These are phyloP conservation scores for Trochalopteron elliotii DNA, from an alignment of 2,113 vertebrate species.

Conservation along the genomic window DNA sequence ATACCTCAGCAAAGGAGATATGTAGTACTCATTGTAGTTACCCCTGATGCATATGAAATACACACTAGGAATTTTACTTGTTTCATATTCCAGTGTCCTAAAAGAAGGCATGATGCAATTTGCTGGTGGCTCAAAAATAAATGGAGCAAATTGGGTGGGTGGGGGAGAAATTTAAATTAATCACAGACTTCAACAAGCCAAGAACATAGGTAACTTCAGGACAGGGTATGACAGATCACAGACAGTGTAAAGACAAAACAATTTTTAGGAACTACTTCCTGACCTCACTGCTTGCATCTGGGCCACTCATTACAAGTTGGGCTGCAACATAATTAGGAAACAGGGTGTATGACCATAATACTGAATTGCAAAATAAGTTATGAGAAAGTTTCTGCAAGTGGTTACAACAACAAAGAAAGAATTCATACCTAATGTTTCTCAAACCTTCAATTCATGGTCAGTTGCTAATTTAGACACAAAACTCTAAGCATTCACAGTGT, in stretches of 20 bases:
- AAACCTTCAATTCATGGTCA: not conserved
- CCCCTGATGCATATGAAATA: not conserved
- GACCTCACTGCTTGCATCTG: not conserved
- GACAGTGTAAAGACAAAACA: not conserved
- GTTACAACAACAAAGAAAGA: not conserved
- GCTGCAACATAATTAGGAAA: not conserved
- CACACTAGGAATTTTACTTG: not conserved
- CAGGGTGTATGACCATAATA: not conserved
- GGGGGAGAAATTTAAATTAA: not conserved
- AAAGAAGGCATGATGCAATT: not conserved
- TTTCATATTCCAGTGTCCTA: not conserved
- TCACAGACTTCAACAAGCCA: not conserved
- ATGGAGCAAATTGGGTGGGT: not conserved
- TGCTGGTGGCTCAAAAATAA: not conserved
- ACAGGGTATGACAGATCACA: not conserved
- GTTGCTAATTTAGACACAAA: not conserved
- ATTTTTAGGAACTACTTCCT: not conserved
- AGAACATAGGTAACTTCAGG: not conserved
- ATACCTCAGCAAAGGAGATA: not conserved
- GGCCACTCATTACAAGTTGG: not conserved
- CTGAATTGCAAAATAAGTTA: not conserved
- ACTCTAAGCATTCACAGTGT: not conserved
- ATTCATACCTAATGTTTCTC: not conserved
- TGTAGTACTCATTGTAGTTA: not conserved
- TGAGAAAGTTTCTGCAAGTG: not conserved